A percentile compares a stretch with the other conserved stretches of the same genome.
phyloP scores from a whole-genome alignment of 2,113 vertebrate species.

The Caranx melampygus region DNA sequence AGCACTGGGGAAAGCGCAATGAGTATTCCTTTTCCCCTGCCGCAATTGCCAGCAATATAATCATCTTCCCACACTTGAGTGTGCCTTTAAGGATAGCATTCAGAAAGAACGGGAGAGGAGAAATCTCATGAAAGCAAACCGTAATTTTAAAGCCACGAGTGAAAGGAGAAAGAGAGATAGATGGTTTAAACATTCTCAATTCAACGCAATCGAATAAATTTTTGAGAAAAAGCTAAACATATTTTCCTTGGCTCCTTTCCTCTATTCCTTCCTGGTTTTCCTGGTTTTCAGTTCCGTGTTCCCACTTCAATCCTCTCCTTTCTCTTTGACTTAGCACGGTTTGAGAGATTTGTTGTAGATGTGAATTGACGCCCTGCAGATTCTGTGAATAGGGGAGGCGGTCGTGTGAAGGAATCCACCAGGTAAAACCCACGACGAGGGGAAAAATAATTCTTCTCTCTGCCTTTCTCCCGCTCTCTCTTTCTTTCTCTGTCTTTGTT shows the following conservation, averaged over 20 bases:
- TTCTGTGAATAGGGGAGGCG: neutral
- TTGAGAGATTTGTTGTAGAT: conserved; percentile 21
- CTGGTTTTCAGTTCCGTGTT: conserved; percentile 4
- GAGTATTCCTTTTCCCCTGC: conserved; percentile 31
- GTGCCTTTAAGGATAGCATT: conserved; percentile 56
- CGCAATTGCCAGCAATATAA: conserved; percentile 61
- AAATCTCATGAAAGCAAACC: conserved; percentile 22
- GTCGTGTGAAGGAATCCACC: conserved; percentile 6
- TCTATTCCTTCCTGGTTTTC: neutral
- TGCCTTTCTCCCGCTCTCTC: conserved; percentile 30
- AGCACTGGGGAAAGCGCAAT: conserved; percentile 42
- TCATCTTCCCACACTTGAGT: conserved; percentile 64
- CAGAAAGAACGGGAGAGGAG: neutral
- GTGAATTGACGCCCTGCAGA: conserved; percentile 26
- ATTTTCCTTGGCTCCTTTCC: neutral
- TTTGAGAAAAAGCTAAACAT: neutral
- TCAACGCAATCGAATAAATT: conserved; percentile 34
- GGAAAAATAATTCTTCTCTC: conserved; percentile 23
- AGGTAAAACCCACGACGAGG: conserved; percentile 15
- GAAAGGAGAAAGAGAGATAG: conserved; percentile 13
- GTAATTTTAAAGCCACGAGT: conserved; percentile 25
- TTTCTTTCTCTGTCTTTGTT: conserved; percentile 48
- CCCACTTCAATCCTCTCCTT: conserved; percentile 37
- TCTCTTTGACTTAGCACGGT: conserved; percentile 14
- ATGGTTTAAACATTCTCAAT: conserved; percentile 35